These are phyloP conservation scores for Hyla sarda DNA, from an alignment of 2,113 vertebrate species.

Conservation along the genomic window DNA sequence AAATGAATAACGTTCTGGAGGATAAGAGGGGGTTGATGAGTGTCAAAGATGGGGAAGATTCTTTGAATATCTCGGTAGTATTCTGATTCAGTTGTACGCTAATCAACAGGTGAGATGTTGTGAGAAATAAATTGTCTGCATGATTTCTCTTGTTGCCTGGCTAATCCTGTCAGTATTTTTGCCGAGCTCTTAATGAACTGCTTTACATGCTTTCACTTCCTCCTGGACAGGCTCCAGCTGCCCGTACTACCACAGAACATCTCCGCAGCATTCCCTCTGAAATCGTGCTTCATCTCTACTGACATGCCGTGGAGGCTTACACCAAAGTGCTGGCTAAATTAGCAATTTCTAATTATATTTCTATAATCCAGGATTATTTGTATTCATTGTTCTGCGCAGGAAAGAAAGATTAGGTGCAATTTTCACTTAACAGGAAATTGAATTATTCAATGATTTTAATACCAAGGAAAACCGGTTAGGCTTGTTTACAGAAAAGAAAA, in stretches of 20 bases:
- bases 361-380: constrained; percentile 32
- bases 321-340: constrained; percentile 27
- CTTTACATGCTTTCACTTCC: constrained; percentile 39
- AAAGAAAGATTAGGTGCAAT: constrained; percentile 20
- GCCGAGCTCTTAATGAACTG: constrained; percentile 23
- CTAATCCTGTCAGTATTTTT: constrained; percentile 44
- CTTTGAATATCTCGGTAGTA: neutral
- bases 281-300: constrained; percentile 16
- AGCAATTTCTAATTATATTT: constrained; percentile 31
- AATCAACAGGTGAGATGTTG: neutral
- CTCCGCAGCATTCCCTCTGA: constrained; percentile 11
- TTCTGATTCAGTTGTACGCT: neutral
- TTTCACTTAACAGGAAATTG: constrained; percentile 28
- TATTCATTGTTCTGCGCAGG: constrained; percentile 27
- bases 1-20: neutral
- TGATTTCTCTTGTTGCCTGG: constrained; percentile 26
- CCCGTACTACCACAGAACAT: constrained; percentile 23
- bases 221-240: constrained; percentile 34
- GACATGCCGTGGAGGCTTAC: constrained; percentile 21
- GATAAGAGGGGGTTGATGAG: neutral
- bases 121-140: constrained; percentile 13
- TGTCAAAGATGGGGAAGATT: neutral
- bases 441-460: constrained; percentile 13
- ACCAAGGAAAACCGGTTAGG: neutral
- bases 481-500: neutral